Conservation (phyloP, 2,113 vertebrate species). For the Leucoraja erinaceus region DNA sequence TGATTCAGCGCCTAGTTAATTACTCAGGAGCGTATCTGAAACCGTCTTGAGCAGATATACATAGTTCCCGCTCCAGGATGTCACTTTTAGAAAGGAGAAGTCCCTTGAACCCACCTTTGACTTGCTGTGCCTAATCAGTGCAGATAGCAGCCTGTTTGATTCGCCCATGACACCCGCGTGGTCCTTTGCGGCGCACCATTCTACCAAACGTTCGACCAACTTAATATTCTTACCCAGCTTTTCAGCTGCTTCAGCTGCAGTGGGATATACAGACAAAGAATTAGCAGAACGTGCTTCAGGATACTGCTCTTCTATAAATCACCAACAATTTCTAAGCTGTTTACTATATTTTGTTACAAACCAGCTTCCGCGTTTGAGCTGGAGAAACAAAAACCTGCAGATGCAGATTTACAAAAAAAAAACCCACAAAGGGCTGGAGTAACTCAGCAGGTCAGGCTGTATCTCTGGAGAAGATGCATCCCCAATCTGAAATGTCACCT, state of each 20-base stretch:
- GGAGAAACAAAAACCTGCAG: background rate
- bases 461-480: too few species aligned
- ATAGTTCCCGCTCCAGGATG: background rate
- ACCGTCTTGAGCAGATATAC: background rate
- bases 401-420: too few species aligned
- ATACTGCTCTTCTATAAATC: background rate
- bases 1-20: background rate
- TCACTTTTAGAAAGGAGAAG: background rate
- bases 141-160: conserved; percentile 91
- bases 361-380: background rate
- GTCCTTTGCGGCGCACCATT: conserved; percentile 98
- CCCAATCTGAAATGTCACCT: too few species aligned
- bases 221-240: conserved; percentile 87
- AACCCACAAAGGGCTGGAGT: too few species aligned
- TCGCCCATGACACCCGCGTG: conserved; percentile 97
- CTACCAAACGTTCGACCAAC: conserved; percentile 85
- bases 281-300: background rate
- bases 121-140: conserved; percentile 95
- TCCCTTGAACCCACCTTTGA: conserved; percentile 75
- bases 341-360: background rate
- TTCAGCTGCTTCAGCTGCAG: conserved; percentile 82
- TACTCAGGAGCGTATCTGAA: background rate
- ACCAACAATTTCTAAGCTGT: background rate
- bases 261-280: conserved; percentile 42
- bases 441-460: too few species aligned